These are phyloP conservation scores for Nephrotoma flavescens DNA, from an alignment of 2,888 invertebrate species.

Conservation along the genomic window DNA sequence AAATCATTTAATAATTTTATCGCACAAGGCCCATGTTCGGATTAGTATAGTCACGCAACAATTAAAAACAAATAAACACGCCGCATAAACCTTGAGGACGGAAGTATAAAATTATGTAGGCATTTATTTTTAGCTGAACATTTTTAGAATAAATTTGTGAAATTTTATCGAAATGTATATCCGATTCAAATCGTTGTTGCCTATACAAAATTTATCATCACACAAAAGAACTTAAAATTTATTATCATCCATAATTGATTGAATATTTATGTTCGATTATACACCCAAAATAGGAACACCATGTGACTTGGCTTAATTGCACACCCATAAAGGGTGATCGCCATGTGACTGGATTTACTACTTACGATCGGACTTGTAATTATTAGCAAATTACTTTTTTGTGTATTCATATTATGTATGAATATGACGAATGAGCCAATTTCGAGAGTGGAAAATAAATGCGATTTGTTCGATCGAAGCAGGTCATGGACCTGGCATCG, in stretches of 20 bases:
- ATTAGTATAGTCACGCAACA: background rate
- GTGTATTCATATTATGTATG: background rate
- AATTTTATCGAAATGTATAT: background rate
- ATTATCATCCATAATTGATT: background rate
- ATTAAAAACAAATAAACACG: background rate
- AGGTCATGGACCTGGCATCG: background rate
- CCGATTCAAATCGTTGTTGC: background rate
- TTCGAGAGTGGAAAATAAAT: background rate
- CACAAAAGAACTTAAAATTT: background rate
- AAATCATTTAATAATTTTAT: background rate
- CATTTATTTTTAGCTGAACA: no score
- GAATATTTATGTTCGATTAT: background rate
- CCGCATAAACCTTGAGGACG: background rate
- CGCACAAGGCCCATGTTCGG: background rate
- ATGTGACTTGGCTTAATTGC: background rate
- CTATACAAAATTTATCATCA: background rate
- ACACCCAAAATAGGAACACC: background rate
- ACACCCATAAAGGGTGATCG: background rate
- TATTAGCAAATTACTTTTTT: no score
- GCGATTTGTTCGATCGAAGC: background rate
- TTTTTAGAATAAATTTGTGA: background rate
- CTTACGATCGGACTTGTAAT: background rate
- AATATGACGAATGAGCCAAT: background rate
- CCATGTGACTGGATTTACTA: background rate
- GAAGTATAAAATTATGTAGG: background rate